Evolutionary conservation across 2,888 invertebrate genomes (phyloP), one percentile per base, ranked within the genome.

Genomic region (Rugalucina vietnamica): DNA sequence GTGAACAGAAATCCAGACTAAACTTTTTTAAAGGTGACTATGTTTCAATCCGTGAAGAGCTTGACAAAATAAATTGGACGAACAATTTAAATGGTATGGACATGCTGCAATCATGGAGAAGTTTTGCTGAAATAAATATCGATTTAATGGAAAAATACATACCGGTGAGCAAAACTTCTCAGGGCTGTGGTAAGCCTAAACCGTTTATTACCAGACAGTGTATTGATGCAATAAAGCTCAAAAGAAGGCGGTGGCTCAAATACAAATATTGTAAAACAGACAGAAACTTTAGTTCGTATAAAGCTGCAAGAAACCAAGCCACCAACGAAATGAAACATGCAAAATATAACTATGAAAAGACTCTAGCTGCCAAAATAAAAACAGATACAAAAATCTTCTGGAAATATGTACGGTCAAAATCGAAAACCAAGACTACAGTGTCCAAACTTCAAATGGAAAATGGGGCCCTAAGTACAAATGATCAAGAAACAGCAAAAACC

Each of bases 401-500:
- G 69, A 69, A 69, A 36, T 69, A 69, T 27, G 69, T 69, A 5
- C 5, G 69, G 27, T 24, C 10, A 14, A 69, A 69, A 24, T 10
- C 69, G 29, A 69, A 69, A 69, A 69, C 69, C 14, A 69, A 69
- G n/a, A 27, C 69, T 10, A 36, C 36, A 69, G 69, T 69, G 29
- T 10, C 5, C 14, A 69, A 69, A 29, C 69, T 69, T 69, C 34
- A 69, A 36, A 69, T 14, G 8, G 18, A 32, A 29, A 69, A 69
- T 27, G 69, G 32, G n/a, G 10, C 32, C 32, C 69, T 69, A 5
- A 69, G 34, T 18, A 24, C 14, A 32, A 69, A 8, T 8, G 69
- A 69, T 27, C 69, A 69, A 69, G 69, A 69, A 69, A 69, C 69
- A 18, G 69, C 69, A 21, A 69, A 24, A 24, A 69, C 36, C n/a